Percentiles rank a stretch among this genome's conserved stretches.
Conservation (phyloP, 2,113 vertebrate genomes). For the Rhabdomys dilectus region DNA sequence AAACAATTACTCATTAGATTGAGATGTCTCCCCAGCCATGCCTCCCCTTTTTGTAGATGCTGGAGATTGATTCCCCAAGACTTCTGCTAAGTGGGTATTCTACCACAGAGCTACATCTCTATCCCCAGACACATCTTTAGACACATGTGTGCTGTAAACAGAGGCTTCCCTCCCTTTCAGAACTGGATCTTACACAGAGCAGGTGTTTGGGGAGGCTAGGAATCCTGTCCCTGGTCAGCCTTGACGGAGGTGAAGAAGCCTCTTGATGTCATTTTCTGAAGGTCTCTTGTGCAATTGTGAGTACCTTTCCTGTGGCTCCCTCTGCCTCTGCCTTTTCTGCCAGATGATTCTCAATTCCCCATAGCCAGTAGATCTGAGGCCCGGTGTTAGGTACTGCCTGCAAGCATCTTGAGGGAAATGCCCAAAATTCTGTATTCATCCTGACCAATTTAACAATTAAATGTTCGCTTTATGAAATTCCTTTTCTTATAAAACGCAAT, state of each 20-base stretch:
- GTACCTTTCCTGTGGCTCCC: background rate
- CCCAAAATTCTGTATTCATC: constrained; percentile 50
- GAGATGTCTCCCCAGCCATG: background rate
- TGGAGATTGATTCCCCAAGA: background rate
- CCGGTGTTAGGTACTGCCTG: background rate
- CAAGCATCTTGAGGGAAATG: constrained; percentile 29
- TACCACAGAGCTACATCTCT: background rate
- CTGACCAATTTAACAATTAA: constrained; percentile 71
- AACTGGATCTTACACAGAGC: background rate
- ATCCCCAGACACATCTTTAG: background rate
- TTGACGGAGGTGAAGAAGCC: background rate
- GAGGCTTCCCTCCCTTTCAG: background rate
- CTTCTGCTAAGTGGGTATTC: background rate
- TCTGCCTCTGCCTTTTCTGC: background rate
- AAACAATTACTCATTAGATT: too few species aligned
- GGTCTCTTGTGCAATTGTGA: background rate
- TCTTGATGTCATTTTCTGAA: background rate
- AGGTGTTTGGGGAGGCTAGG: background rate
- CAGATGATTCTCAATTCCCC: background rate
- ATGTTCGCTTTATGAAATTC: constrained; percentile 67
- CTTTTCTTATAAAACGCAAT: constrained; percentile 69
- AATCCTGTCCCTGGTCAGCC: background rate
- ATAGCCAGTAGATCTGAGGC: background rate
- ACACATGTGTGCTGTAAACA: background rate
- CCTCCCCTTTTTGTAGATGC: too few species aligned